A percentile compares a stretch with the other conserved stretches of the same genome.
phyloP scores from a whole-genome alignment of 1,140 invertebrate species.

The Capitella teleta region DNA sequence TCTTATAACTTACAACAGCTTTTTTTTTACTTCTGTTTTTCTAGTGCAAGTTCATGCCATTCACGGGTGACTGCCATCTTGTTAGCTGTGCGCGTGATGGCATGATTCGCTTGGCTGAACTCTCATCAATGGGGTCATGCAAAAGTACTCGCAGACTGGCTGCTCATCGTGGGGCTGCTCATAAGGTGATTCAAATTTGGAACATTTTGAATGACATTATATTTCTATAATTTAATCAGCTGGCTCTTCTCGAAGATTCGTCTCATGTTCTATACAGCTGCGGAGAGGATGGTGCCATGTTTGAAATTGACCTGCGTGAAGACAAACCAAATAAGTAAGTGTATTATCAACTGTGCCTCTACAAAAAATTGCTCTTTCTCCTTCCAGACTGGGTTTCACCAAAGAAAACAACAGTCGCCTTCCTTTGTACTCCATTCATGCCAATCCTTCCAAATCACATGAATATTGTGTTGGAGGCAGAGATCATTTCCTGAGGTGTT shows the following conservation, averaged over 20 bases:
- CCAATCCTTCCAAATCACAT: constrained; percentile 63
- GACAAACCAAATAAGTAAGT: constrained; percentile 54
- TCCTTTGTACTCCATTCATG: constrained; percentile 72
- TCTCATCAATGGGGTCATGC: constrained; percentile 46
- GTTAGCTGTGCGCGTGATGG: constrained; percentile 81
- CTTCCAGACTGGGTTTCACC: constrained; percentile 55
- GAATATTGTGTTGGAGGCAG: constrained; percentile 73
- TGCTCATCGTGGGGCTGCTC: constrained; percentile 59
- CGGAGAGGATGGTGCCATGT: constrained; percentile 75
- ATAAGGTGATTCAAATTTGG: constrained; percentile 46
- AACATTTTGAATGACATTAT: background rate
- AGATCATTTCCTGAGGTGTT: constrained; percentile 42
- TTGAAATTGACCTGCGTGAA: constrained; percentile 68
- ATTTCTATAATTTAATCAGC: constrained; percentile 37
- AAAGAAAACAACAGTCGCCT: constrained; percentile 52
- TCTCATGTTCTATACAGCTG: constrained; percentile 70
- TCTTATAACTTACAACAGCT: too few relatives aligned
- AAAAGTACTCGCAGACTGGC: constrained; percentile 52
- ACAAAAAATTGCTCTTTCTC: constrained; percentile 1
- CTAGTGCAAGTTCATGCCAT: constrained; percentile 58
- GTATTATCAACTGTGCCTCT: too few relatives aligned
- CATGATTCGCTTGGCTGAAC: constrained; percentile 57
- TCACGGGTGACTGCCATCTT: constrained; percentile 62
- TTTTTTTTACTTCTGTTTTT: too few relatives aligned
- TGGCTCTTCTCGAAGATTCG: constrained; percentile 59